Percentiles rank a stretch among this genome's conserved stretches.
Conservation (phyloP, 2,797 vertebrate genomes). For the Xyrichtys novacula region DNA sequence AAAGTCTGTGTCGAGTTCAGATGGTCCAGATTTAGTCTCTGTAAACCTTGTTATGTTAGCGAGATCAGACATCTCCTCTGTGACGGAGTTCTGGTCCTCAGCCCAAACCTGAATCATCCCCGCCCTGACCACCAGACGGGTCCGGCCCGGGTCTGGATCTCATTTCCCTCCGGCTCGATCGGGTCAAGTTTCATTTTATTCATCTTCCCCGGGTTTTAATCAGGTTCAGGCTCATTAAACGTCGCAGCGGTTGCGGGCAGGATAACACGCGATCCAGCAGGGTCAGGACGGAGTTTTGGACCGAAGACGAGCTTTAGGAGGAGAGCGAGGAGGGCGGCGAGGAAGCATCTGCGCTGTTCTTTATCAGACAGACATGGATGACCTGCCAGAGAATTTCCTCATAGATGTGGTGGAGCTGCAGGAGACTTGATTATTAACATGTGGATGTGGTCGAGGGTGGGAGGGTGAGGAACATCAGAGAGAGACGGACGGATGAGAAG, state of each 20-base stretch:
- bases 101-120: slow-evolving; percentile 37
- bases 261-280: slow-evolving; percentile 32
- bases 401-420: slow-evolving; percentile 74
- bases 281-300: slow-evolving; percentile 40
- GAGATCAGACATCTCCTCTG: slow-evolving; percentile 45
- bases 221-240: slow-evolving; percentile 60
- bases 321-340: slow-evolving; percentile 35
- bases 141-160: slow-evolving; percentile 55
- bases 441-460: slow-evolving; percentile 64
- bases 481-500: slow-evolving; percentile 20
- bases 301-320: slow-evolving; percentile 6
- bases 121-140: slow-evolving; percentile 33
- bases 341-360: slow-evolving; percentile 64
- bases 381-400: slow-evolving; percentile 75
- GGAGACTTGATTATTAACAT: slow-evolving; percentile 74
- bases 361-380: slow-evolving; percentile 68
- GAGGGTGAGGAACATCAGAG: slow-evolving; percentile 40
- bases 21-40: slow-evolving; percentile 16
- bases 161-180: slow-evolving; percentile 61
- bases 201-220: slow-evolving; percentile 63
- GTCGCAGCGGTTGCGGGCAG: slow-evolving; percentile 49
- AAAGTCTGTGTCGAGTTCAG: slow-evolving; percentile 17
- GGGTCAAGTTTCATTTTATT: slow-evolving; percentile 62
- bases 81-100: slow-evolving; percentile 42
- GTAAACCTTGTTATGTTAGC: slow-evolving; percentile 14